Base-by-base conservation (phyloP, 2,797 vertebrate genomes). In the Lutjanus argentimaculatus region DNA sequence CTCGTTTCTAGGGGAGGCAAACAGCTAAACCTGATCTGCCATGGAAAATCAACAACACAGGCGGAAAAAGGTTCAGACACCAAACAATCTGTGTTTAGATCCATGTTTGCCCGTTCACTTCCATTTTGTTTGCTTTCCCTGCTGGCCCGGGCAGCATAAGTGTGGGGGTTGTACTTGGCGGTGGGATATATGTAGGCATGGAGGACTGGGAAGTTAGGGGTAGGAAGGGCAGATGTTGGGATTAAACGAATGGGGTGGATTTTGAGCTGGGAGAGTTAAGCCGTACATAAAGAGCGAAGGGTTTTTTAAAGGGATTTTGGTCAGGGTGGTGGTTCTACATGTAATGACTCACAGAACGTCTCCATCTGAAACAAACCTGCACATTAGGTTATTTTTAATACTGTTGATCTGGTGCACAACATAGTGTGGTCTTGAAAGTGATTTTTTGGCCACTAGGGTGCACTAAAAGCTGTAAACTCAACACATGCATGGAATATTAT, bases 1-100 rank as follows among this genome's bases (percentile, higher is more conserved):
- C 57, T 36, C 1, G 30, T 85, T 85, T 80, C 79, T 76, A 53
- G 66, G 81, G 22, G 61, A 85, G 43, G 51, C 62, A 67, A 90
- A 78, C 78, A 57, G 62, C 36, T 67, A 64, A 93, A 91, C 84
- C 64, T 51, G 80, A 90, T 89, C 89, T 30, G 0, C 49, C 2
- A 42, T 57, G 72, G 76, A 89, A 88, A 89, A 88, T 84, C 83
- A 84, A 85, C 83, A 84, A 75, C 75, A 72, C 56, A 1, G 55
- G 49, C 9, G 15, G 73, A 70, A 91, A 89, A 87, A 61, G 62
- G 63, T 82, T 75, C 72, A 85, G 67, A 91, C 83, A 85, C 62
- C 69, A 90, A 92, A 92, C 89, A 87, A 59, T 75, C 67, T 48
- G 8, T 87, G 73, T 89, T 91, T 80, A 49, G 79, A 75, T 71